A percentile compares a stretch with the other conserved stretches of the same genome.
Evolutionary conservation across 2,113 vertebrate genomes (phyloP).

Genomic region (Stictonetta naevosa): DNA sequence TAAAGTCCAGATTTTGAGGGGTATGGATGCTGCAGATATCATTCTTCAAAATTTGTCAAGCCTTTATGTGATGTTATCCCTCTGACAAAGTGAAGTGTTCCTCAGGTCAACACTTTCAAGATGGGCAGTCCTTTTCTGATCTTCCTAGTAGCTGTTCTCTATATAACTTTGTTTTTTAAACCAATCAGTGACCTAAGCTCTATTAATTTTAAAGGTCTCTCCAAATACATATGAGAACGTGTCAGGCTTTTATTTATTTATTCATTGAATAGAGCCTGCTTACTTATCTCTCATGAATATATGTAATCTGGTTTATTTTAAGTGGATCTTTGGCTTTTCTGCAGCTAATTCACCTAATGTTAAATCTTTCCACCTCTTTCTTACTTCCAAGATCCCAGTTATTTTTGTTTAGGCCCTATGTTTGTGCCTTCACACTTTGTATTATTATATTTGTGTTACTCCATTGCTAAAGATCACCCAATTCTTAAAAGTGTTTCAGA

Average conservation of each 20-base stretch:
- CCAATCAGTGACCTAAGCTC: neutral
- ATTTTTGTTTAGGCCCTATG: neutral
- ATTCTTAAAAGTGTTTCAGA: neutral
- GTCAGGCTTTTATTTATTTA: neutral
- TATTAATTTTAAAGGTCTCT: neutral
- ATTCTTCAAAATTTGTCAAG: neutral
- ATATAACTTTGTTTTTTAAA: neutral
- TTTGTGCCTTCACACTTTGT: neutral
- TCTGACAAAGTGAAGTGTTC: neutral
- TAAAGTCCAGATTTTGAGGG: neutral
- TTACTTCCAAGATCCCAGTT: neutral
- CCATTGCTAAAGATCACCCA: neutral
- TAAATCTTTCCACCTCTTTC: neutral
- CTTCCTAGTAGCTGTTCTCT: neutral
- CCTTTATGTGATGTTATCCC: neutral
- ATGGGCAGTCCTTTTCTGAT: neutral
- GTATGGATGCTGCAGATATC: neutral
- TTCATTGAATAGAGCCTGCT: neutral
- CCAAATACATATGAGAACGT: neutral
- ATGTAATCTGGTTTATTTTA: neutral
- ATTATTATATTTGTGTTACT: neutral
- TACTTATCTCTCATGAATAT: neutral
- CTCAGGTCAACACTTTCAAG: neutral
- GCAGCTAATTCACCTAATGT: neutral
- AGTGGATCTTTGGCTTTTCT: neutral